phyloP scores from a whole-genome alignment of 2,888 invertebrate species.

The Ligdia adustata region DNA sequence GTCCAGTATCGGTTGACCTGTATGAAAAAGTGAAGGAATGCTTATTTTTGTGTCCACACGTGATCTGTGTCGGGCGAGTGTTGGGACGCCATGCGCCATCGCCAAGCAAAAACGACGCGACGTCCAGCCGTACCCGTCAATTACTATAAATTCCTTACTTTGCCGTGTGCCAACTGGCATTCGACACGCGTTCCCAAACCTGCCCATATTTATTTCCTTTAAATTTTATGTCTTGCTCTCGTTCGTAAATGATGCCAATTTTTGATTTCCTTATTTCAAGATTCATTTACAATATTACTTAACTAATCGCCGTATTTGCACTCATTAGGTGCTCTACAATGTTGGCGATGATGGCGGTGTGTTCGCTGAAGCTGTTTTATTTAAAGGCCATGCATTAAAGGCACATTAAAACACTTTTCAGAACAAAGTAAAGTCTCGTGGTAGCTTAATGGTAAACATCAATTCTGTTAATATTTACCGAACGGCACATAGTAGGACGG shows the following conservation, averaged over 20 bases:
- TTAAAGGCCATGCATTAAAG: no score
- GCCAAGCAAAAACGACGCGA: no score
- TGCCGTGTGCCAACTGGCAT: slow-evolving; percentile 66
- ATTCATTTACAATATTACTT: slow-evolving; percentile 2
- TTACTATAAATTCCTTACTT: slow-evolving; percentile 44
- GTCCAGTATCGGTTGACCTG: slow-evolving; percentile 25
- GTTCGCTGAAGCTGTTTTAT: no score
- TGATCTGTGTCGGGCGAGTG: slow-evolving; percentile 29
- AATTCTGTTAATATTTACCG: no score
- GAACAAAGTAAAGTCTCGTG: no score
- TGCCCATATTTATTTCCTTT: slow-evolving; percentile 33
- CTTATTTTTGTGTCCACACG: slow-evolving; percentile 30
- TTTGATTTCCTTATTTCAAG: slow-evolving; percentile 3
- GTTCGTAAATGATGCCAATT: slow-evolving; percentile 10
- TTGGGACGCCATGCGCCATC: slow-evolving; percentile 14
- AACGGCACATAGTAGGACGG: slow-evolving; percentile 45
- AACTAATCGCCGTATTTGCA: background rate
- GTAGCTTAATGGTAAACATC: no score
- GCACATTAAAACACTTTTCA: no score
- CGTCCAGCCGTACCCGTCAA: slow-evolving; percentile 18
- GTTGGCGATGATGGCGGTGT: no score
- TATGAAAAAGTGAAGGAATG: slow-evolving; percentile 12
- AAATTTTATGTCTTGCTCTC: slow-evolving; percentile 35
- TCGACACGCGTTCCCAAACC: slow-evolving; percentile 44
- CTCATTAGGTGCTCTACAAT: background rate